These are phyloP conservation scores for Perizoma affinitatum DNA, from an alignment of 2,888 invertebrate species.

Conservation along the genomic window DNA sequence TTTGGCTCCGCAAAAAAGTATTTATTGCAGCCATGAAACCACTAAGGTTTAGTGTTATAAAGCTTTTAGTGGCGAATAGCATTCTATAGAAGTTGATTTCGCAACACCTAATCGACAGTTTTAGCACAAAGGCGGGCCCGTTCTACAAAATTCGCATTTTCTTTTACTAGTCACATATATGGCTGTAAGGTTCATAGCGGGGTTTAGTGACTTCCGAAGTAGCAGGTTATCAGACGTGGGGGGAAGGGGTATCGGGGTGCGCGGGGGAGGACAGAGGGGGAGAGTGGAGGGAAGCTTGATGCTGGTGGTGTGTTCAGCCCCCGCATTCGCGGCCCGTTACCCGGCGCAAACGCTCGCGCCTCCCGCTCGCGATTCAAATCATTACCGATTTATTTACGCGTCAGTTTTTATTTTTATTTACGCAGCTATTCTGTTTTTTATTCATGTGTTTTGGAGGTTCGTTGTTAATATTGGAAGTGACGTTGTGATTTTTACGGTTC, in stretches of 20 bases:
- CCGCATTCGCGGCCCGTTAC: slow-evolving; percentile 74
- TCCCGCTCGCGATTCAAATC: slow-evolving; percentile 49
- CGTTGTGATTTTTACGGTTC: slow-evolving; percentile 68
- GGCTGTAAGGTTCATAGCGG: slow-evolving; percentile 74
- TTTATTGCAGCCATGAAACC: slow-evolving; percentile 38
- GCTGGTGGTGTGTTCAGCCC: slow-evolving; percentile 64
- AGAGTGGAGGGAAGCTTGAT: slow-evolving; percentile 67
- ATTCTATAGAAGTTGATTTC: slow-evolving; percentile 54
- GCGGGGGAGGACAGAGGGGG: slow-evolving; percentile 42
- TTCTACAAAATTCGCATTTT: slow-evolving; percentile 80
- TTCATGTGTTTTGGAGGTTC: slow-evolving; percentile 64
- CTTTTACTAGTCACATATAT: slow-evolving; percentile 71
- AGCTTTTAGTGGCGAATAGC: slow-evolving; percentile 49
- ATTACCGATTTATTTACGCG: slow-evolving; percentile 60
- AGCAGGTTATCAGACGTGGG: slow-evolving; percentile 80
- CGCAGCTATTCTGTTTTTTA: slow-evolving; percentile 51
- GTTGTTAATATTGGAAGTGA: slow-evolving; percentile 73
- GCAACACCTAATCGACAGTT: slow-evolving; percentile 64
- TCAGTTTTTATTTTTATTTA: slow-evolving; percentile 62
- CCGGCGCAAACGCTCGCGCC: slow-evolving; percentile 68
- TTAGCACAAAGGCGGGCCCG: slow-evolving; percentile 67
- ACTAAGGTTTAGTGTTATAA: slow-evolving; percentile 45
- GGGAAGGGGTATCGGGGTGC: slow-evolving; percentile 49
- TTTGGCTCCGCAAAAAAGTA: slow-evolving; percentile 33
- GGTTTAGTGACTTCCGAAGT: slow-evolving; percentile 84